These are phyloP conservation scores for Hucho hucho DNA, from an alignment of 2,113 vertebrate species.

Conservation along the genomic window DNA sequence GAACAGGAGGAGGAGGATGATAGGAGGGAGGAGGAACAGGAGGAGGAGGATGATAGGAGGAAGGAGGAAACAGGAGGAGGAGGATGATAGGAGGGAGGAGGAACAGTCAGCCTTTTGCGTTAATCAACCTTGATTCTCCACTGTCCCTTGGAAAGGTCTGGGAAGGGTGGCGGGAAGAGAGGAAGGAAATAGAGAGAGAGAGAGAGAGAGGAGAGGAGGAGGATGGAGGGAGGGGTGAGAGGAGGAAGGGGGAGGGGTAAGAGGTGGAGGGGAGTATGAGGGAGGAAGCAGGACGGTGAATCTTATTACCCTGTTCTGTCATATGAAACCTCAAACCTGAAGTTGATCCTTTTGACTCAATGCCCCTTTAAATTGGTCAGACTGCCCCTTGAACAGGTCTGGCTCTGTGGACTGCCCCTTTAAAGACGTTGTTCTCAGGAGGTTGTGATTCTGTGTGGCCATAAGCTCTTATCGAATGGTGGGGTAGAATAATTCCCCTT, in stretches of 20 bases:
- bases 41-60: too few species aligned
- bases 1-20: too few species aligned
- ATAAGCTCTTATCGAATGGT: constrained; percentile 81
- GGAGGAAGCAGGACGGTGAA: constrained; percentile 52
- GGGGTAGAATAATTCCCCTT: constrained; percentile 73
- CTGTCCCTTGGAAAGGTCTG: constrained; percentile 54
- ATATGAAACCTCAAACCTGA: constrained; percentile 62
- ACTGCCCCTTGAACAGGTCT: constrained; percentile 4
- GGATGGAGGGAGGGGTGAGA: too few species aligned
- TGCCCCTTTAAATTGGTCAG: constrained; percentile 65
- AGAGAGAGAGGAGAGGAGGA: not conserved
- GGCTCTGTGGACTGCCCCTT: constrained; percentile 67
- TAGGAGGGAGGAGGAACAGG: too few species aligned
- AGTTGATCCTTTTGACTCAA: constrained; percentile 73
- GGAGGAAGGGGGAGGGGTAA: constrained; percentile 17
- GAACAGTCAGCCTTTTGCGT: constrained; percentile 75
- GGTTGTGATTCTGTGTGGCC: constrained; percentile 77
- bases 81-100: constrained; percentile 55
- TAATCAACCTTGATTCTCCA: constrained; percentile 56
- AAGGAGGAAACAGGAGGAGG: constrained; percentile 28
- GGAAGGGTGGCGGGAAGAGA: not conserved
- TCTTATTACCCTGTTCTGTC: constrained; percentile 66
- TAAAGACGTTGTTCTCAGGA: constrained; percentile 67
- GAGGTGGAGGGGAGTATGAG: not conserved
- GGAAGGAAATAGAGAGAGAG: constrained; percentile 15